Base-by-base conservation (phyloP, 2,113 vertebrate species). In the Thalassoma bifasciatum region DNA sequence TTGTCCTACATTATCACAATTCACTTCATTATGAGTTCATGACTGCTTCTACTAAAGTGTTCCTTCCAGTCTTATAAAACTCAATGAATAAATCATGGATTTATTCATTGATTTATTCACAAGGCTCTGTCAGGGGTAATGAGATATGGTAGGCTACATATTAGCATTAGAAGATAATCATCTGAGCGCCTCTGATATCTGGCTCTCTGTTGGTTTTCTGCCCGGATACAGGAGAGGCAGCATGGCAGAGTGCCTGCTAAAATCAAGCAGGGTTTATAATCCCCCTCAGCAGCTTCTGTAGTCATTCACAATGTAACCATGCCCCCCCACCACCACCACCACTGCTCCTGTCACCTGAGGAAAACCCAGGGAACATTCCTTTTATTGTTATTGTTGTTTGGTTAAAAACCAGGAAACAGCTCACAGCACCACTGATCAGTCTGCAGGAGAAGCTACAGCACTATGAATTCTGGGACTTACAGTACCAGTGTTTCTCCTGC, bases 161-260 rank as follows among this genome's bases (percentile, higher is more conserved):
- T 88, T 86, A 86, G 76, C 69, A 77, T 52, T 50, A 66, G 77
- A 61, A 77, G 81, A 73, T 86, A 79, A 81, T 87, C 77, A 0
- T 76, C 72, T 36, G 0, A 51, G 53, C 5, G 36, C 23, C 69
- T 77, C 61, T 72, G 64, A 76, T 88, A 65, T 72, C 58, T 34
- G 62, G 58, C 30, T 74, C 54, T 71, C 44, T 38, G 44, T 58
- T 83, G 82, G 58, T 70, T 82, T 89, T 90, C 80, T 81, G 83
- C 86, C 79, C 79, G 62, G 86, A 83, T 82, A 87, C 83, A 77
- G 72, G 16, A 66, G 49, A 5, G 30, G 69, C n/a, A 0, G 67
- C 8, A 8, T 66, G 86, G 66, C 65, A 75, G 62, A 8, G 1
- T 67, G 77, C 51, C 56, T 24, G 49, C 67, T 80, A 30, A 68